phyloP scores from a whole-genome alignment of 2,888 invertebrate genomes.

The Cybosia mesomella region DNA sequence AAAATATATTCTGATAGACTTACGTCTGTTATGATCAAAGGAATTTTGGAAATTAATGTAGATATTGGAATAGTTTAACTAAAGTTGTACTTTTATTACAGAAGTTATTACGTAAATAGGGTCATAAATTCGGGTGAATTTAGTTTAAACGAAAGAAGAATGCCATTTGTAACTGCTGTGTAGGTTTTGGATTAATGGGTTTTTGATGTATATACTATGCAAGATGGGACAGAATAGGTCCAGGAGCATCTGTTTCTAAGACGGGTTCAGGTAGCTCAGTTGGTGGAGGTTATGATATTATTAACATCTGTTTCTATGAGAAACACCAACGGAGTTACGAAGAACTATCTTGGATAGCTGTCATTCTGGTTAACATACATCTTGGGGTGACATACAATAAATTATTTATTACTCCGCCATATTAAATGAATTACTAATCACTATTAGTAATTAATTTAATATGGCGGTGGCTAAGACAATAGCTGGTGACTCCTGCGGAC shows the following conservation, averaged over 20 bases:
- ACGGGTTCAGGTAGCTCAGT: no score
- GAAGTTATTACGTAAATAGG: conserved; percentile 13
- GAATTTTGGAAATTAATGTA: conserved; percentile 38
- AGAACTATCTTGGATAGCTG: background rate
- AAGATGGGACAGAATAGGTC: no score
- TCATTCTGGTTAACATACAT: background rate
- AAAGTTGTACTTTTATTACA: conserved; percentile 23
- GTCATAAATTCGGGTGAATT: conserved; percentile 6
- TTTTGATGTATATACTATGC: no score
- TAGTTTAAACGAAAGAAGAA: background rate
- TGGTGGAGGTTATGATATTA: no score
- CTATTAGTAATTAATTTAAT: no score
- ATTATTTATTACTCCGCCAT: background rate
- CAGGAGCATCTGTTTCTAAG: no score
- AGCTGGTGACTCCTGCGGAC: no score
- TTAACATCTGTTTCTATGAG: background rate
- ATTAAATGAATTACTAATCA: no score
- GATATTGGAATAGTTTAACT: conserved; percentile 31
- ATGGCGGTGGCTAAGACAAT: no score
- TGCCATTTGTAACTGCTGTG: background rate
- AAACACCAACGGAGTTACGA: background rate
- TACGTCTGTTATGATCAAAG: conserved; percentile 11
- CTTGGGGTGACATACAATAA: no score
- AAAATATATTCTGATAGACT: conserved; percentile 22
- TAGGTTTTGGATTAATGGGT: background rate